Conservation (phyloP, 2,113 vertebrate genomes). For the Geococcyx californianus region DNA sequence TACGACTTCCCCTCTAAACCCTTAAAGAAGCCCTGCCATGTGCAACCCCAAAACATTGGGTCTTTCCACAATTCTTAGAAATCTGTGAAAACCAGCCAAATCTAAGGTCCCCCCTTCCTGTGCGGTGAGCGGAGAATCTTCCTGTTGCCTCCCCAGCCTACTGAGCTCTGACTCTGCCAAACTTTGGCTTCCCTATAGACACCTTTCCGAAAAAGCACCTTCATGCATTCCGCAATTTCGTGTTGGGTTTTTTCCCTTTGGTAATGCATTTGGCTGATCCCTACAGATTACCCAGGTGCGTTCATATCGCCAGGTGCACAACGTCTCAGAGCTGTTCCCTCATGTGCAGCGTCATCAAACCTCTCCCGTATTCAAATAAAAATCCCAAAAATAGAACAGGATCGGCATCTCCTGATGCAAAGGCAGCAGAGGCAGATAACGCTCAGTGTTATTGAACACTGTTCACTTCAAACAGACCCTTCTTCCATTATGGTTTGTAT, state of each 20-base stretch:
- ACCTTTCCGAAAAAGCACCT: no score
- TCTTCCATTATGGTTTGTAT: neutral
- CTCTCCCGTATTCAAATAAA: accelerated
- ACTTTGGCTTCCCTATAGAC: accelerated
- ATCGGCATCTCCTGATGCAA: neutral
- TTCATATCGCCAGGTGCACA: neutral
- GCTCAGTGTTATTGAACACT: neutral
- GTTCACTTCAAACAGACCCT: neutral
- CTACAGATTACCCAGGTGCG: neutral
- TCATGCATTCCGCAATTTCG: neutral
- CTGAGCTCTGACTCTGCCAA: neutral
- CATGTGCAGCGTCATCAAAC: accelerated
- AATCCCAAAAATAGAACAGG: neutral
- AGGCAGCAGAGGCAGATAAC: neutral
- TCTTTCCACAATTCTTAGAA: neutral
- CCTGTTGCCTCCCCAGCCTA: neutral
- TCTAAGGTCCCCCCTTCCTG: neutral
- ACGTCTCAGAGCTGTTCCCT: neutral
- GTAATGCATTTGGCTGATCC: neutral
- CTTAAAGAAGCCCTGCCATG: neutral
- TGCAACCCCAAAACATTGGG: neutral
- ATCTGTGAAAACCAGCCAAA: neutral
- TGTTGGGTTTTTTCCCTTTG: accelerated
- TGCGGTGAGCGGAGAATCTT: neutral
- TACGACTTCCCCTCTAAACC: no score